These are phyloP conservation scores for Brachystomella parvula DNA, from an alignment of 1,140 invertebrate genomes.

Conservation along the genomic window DNA sequence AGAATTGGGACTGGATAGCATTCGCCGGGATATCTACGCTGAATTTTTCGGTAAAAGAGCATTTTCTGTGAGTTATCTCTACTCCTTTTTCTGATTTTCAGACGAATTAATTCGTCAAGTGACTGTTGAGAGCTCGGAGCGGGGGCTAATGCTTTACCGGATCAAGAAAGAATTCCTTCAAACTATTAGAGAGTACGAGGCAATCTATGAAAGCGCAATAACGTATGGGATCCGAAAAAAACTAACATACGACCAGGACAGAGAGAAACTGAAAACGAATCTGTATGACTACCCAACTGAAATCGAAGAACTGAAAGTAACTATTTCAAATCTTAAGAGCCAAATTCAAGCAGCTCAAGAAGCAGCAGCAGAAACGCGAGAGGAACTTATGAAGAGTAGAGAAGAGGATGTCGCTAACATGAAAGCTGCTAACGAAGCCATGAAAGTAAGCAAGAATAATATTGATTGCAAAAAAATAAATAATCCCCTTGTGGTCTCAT, in stretches of 20 bases:
- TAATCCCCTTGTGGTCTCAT: neutral
- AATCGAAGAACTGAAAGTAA: neutral
- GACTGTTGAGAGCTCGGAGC: neutral
- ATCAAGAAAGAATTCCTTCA: slow-evolving; percentile 1
- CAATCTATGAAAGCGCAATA: neutral
- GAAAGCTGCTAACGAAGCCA: neutral
- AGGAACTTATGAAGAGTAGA: neutral
- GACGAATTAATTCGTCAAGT: slow-evolving; percentile 5
- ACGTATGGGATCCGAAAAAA: neutral
- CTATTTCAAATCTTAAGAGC: neutral
- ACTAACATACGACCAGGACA: neutral
- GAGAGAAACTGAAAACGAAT: neutral
- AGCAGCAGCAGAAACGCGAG: neutral
- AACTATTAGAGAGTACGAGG: neutral
- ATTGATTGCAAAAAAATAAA: neutral
- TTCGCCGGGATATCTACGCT: slow-evolving; percentile 84
- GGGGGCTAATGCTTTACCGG: neutral
- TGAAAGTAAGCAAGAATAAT: neutral
- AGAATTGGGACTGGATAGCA: slow-evolving; percentile 95
- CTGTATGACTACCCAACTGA: neutral
- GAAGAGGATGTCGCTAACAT: neutral
- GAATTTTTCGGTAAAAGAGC: slow-evolving; percentile 80
- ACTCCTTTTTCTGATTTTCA: neutral
- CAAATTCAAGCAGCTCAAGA: neutral
- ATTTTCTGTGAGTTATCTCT: neutral